Conservation (phyloP, 2,113 vertebrate genomes). For the Paradisaea rubra region DNA sequence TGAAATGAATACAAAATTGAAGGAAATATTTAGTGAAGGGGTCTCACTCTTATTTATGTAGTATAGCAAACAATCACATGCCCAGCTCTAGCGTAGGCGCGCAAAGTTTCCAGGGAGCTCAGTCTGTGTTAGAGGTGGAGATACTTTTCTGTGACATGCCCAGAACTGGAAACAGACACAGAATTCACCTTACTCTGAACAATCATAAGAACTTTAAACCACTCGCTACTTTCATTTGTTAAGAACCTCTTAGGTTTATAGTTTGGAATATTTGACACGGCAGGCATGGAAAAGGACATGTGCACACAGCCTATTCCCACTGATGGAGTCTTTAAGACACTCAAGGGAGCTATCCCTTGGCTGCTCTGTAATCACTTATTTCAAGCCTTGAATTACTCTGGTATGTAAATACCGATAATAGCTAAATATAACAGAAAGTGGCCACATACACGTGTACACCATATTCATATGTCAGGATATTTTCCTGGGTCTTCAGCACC, state of each 20-base stretch:
- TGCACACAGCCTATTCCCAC: neutral
- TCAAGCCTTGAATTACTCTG: neutral
- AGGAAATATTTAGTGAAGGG: neutral
- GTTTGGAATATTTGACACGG: neutral
- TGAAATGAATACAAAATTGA: neutral
- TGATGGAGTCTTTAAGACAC: neutral
- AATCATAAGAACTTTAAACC: neutral
- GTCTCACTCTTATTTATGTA: fast-evolving
- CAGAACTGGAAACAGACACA: neutral
- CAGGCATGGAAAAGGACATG: neutral
- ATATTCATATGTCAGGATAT: neutral
- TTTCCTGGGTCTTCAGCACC: neutral
- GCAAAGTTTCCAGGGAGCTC: neutral
- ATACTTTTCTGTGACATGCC: neutral
- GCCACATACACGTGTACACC: neutral
- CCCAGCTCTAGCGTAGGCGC: neutral
- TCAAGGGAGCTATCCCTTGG: neutral
- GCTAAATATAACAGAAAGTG: neutral
- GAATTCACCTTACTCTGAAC: neutral
- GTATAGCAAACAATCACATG: neutral
- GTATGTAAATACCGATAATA: constrained; percentile 7
- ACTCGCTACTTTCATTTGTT: neutral
- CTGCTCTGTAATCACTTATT: neutral
- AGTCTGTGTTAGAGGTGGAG: neutral
- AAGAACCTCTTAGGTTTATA: neutral